Evolutionary conservation across 30 jellyfish, hydroid and myxozoan species (phyloP).

Genomic region (Turritopsis rubra): DNA sequence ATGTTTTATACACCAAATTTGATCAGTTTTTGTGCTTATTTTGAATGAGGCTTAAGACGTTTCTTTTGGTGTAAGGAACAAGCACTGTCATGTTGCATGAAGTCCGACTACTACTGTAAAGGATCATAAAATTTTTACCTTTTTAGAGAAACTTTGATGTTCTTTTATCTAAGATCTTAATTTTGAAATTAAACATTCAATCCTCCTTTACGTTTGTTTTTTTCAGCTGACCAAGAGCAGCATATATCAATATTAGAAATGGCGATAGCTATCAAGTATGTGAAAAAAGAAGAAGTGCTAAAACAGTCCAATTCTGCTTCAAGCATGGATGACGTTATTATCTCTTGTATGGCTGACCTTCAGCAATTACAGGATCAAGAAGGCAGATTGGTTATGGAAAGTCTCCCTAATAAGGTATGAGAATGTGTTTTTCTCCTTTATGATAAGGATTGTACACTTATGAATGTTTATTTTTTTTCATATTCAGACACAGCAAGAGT

Average conservation of each 20-base stretch:
- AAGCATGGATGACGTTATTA: constrained; percentile 50
- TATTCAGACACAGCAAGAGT: constrained; percentile 53
- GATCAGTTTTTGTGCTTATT: too few relatives aligned
- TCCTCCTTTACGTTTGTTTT: not conserved
- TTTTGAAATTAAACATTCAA: not conserved
- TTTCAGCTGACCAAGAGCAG: constrained; percentile 88
- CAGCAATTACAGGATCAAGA: constrained; percentile 83
- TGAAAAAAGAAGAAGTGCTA: constrained; percentile 33
- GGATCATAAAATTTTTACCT: too few relatives aligned
- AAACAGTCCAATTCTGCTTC: constrained; percentile 20
- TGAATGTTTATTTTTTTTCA: not conserved
- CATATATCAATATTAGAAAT: constrained; percentile 87
- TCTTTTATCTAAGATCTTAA: too few relatives aligned
- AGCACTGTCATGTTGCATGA: too few relatives aligned
- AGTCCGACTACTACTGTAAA: too few relatives aligned
- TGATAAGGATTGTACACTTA: not conserved
- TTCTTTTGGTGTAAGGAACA: too few relatives aligned
- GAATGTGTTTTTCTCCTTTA: not conserved
- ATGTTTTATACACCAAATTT: too few relatives aligned
- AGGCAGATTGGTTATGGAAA: constrained; percentile 26
- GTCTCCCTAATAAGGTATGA: constrained; percentile 59
- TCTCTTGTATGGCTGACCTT: constrained; percentile 75
- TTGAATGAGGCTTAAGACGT: too few relatives aligned
- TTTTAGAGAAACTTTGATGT: too few relatives aligned
- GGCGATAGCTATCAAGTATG: constrained; percentile 84